A percentile compares a stretch with the other conserved stretches of the same genome.
Evolutionary conservation across 2,888 invertebrate species (phyloP).

Genomic region (Eupithecia subfuscata): DNA sequence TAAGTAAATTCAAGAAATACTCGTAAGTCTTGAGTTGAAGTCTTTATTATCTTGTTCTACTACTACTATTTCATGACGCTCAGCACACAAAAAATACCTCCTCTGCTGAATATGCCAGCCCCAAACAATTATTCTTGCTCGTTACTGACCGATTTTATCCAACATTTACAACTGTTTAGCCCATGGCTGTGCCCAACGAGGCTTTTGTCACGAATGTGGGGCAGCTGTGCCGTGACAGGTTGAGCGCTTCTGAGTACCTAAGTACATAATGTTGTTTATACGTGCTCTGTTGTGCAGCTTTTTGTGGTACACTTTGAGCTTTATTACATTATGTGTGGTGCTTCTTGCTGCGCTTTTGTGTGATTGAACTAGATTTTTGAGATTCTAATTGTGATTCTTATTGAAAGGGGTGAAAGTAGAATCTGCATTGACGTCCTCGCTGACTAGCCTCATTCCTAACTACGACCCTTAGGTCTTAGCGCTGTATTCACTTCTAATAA

Average conservation of each 20-base stretch:
- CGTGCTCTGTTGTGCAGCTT: constrained; percentile 28
- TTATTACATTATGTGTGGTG: constrained; percentile 6
- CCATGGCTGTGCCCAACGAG: constrained; percentile 16
- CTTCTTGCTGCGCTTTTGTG: constrained; percentile 7
- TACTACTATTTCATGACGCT: background rate
- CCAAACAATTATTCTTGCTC: background rate
- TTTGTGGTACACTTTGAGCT: constrained; percentile 16
- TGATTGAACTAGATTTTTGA: constrained; percentile 1
- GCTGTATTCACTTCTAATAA: background rate
- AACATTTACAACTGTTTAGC: constrained; percentile 3
- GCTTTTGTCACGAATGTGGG: constrained; percentile 60
- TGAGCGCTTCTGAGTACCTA: constrained; percentile 31
- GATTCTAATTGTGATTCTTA: constrained; percentile 3
- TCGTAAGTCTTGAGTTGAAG: background rate
- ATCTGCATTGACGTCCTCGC: background rate
- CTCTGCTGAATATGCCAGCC: background rate
- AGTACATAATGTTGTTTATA: constrained; percentile 38
- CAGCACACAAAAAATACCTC: background rate
- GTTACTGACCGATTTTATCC: background rate
- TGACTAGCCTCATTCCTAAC: background rate
- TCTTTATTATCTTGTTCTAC: background rate
- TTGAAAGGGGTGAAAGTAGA: constrained; percentile 2
- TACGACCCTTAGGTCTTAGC: background rate
- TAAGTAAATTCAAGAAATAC: too few relatives aligned
- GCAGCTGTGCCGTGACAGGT: constrained; percentile 50